Base-by-base conservation (phyloP, 2,113 vertebrate species). In the Cryptomyrus ogoouensis region DNA sequence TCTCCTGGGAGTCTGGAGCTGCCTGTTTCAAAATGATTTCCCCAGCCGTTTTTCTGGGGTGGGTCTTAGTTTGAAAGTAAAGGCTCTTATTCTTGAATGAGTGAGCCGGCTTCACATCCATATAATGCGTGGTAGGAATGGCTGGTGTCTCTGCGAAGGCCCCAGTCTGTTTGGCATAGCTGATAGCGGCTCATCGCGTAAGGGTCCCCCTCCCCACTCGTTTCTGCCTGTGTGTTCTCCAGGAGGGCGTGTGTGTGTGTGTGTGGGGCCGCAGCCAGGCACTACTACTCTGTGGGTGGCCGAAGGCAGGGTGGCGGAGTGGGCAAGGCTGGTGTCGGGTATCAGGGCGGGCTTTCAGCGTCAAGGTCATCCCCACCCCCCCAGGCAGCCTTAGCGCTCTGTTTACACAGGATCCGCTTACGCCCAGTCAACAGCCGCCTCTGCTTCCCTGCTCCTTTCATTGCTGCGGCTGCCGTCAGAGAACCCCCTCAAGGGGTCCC, bases 361-460 rank as follows among this genome's bases (percentile, higher is more conserved):
- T 35, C 88, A 70, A 84, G 74, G 88, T 44, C 66, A 27, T 89
- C 66, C 66, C 46, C 66, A 15, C 66, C 66, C 66, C 66, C 47
- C 19, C 66, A 31, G 88, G 47, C 83, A 42, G 49, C 80, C 42
- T 19, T 17, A 24, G 53, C 62, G 35, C 12, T 91, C 90, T 91
- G 84, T 93, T 92, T 92, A 91, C 90, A 90, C 90, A 91, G 88
- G 90, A 89, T 93, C 89, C 46, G 74, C 91, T 93, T 93, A 91
- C 91, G 5, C 70, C 88, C 91, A 74, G 89, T 92, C 91, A 92
- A 91, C 90, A 90, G 89, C 74, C 21, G 88, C 62, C 90, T 89
- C 52, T 85, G 80, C 90, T 91, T 80, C 90, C 90, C 90, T 90
- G 85, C 80, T 88, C 90, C 83, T 91, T 89, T 91, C 91, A 91